Conservation (phyloP, 2,888 invertebrate genomes). For the Drosophila kuntzei region DNA sequence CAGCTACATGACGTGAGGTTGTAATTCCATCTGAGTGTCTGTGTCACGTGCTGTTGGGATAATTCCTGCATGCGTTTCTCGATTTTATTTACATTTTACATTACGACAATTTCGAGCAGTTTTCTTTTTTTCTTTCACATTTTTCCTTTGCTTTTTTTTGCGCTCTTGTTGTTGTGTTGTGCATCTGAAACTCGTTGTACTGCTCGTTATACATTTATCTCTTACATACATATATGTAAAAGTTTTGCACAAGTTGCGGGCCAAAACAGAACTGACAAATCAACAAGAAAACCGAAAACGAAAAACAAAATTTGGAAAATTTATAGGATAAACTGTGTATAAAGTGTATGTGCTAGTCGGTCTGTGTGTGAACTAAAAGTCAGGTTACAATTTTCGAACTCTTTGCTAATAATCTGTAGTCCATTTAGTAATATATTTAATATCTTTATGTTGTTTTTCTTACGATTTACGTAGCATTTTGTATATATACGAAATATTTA, state of each 20-base stretch:
- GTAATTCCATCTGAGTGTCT: slow-evolving; percentile 64
- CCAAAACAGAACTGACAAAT: slow-evolving; percentile 6
- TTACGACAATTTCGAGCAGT: slow-evolving; percentile 47
- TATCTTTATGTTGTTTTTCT: neutral
- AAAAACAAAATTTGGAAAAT: neutral
- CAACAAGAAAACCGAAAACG: neutral
- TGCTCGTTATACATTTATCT: slow-evolving; percentile 14
- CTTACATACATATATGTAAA: slow-evolving; percentile 2
- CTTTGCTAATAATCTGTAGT: neutral
- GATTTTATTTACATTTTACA: slow-evolving; percentile 70
- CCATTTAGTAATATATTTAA: neutral
- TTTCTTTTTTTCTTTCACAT: neutral
- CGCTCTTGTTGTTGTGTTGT: slow-evolving; percentile 8
- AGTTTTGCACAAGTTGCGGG: slow-evolving; percentile 25
- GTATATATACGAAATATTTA: neutral
- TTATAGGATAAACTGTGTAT: neutral
- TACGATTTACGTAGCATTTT: neutral
- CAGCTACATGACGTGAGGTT: slow-evolving; percentile 23
- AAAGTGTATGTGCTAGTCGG: slow-evolving; percentile 15
- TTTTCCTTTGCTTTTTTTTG: neutral
- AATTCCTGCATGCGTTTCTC: slow-evolving; percentile 77
- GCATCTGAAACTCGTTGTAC: slow-evolving; percentile 21
- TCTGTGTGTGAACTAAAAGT: slow-evolving; percentile 5
- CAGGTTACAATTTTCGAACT: neutral
- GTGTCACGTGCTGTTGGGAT: slow-evolving; percentile 71